Evolutionary conservation across 2,888 invertebrate species (phyloP), one percentile per base, ranked within the genome.

Genomic region (Strigamia transsilvanica): DNA sequence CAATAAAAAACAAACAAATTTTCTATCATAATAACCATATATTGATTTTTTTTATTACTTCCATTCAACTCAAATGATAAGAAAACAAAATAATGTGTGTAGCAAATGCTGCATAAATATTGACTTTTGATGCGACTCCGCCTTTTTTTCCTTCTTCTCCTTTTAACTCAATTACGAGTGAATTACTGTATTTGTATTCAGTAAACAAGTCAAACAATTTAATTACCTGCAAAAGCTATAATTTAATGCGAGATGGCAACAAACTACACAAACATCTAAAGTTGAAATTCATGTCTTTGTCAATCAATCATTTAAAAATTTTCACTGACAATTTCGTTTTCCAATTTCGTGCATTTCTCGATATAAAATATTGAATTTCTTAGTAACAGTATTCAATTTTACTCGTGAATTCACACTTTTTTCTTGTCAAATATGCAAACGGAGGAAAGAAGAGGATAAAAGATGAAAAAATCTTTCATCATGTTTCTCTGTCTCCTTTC

Each of bases 281-380:
- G n/a, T 27, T n/a, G 32, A 27, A 27, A 32, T 73, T 73, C 32
- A 73, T 32, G 32, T 18, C 56, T 51, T 9, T 56, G 56, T 18
- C 56, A 56, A 56, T 73, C 73, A 66, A 12, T 21, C 61, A 73
- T n/a, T 32, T 73, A 32, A 73, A 27, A n/a, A n/a, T 1, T 32
- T 73, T 32, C 12, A 32, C 32, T 32, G 73, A 15, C 12, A 6
- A 73, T 73, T 73, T 73, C 73, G 4, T 73, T 73, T 73, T n/a
- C 27, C 12, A 27, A 73, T 73, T 73, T 73, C 32, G 13, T 13
- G 15, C 27, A n/a, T 27, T 12, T 73, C 12, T 73, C 73, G 27
- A 27, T 73, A 27, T 73, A 73, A 32, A 73, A 73, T 73, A 73
- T 73, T 27, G 73, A 73, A 73, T 73, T n/a, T 73, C 10, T 73